Evolutionary conservation across 2,888 invertebrate species (phyloP).

Genomic region (Aspidiotus destructor): DNA sequence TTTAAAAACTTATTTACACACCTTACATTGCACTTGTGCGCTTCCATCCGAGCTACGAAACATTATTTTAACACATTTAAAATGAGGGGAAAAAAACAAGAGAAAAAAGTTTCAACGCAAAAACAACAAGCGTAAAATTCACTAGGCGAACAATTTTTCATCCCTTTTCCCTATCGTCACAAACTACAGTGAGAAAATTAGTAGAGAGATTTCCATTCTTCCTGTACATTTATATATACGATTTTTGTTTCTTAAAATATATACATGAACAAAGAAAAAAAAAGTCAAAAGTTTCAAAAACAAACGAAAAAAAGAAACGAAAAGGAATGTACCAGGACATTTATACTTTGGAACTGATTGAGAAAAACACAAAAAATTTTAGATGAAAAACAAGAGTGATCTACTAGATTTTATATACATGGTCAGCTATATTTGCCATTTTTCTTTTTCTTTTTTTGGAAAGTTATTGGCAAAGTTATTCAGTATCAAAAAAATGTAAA

Average conservation of each 20-base stretch:
- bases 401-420: too few relatives aligned
- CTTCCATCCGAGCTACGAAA: too few relatives aligned
- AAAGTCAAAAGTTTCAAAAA: not conserved
- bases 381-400: too few relatives aligned
- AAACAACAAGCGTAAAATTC: conserved; percentile 11
- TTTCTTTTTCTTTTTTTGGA: too few relatives aligned
- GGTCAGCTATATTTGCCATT: too few relatives aligned
- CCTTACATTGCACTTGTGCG: not conserved
- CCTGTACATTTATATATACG: too few relatives aligned
- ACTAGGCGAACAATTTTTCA: not conserved
- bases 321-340: conserved; percentile 26
- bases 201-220: too few relatives aligned
- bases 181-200: too few relatives aligned
- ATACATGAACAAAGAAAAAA: too few relatives aligned
- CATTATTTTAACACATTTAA: not conserved
- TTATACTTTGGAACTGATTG: conserved; percentile 26
- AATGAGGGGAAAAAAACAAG: conserved; percentile 1
- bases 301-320: not conserved
- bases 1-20: not conserved
- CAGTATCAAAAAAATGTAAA: conserved; percentile 8
- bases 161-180: too few relatives aligned
- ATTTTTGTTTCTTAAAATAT: too few relatives aligned
- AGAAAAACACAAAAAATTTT: conserved; percentile 16
- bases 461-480: conserved; percentile 9
- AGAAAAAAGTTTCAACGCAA: not conserved